Evolutionary conservation across 2,797 vertebrate species (phyloP), one percentile per base, ranked within the genome.

Genomic region (Caiman crocodilus): DNA sequence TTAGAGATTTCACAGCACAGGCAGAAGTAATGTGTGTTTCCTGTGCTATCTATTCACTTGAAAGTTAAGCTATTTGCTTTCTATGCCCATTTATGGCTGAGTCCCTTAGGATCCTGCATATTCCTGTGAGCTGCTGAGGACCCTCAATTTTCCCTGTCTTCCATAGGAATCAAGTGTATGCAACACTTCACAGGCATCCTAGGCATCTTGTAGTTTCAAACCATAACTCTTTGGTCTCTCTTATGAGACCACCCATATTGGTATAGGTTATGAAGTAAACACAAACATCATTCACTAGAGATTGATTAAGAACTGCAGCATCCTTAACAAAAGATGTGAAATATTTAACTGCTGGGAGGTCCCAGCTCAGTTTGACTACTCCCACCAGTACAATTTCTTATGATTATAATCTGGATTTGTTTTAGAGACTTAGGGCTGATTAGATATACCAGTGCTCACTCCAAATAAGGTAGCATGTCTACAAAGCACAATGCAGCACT

Each of bases 71-170:
- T 87, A 89, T 91, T 94, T 94, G 77, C 75, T 94, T 42, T n/a
- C 93, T 85, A 95, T 96, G 95, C 93, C 96, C 90, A 95, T 90
- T 96, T 94, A 69, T 0, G 64, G 65, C 84, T 96, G 92, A 84
- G 78, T 85, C 20, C 21, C 25, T 94, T 76, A 96, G 94, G 92
- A 94, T 94, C 84, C 76, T 65, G 64, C 93, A 90, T 73, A 88
- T 94, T 88, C 88, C 80, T 94, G 67, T 28, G 82, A 91, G 67
- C 25, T 78, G 60, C 90, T 96, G 58, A 30, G 64, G 91, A 67
- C 81, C 73, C 90, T 91, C 55, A 89, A 77, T 78, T 94, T 89
- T 90, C 82, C 92, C 90, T 73, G 50, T 79, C 92, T 94, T 93
- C 87, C 63, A 17, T 81, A 77, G 81, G 88, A 93, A 87, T 67